phyloP scores from a whole-genome alignment of 2,797 vertebrate genomes.

The Sebastes ruberrimus region DNA sequence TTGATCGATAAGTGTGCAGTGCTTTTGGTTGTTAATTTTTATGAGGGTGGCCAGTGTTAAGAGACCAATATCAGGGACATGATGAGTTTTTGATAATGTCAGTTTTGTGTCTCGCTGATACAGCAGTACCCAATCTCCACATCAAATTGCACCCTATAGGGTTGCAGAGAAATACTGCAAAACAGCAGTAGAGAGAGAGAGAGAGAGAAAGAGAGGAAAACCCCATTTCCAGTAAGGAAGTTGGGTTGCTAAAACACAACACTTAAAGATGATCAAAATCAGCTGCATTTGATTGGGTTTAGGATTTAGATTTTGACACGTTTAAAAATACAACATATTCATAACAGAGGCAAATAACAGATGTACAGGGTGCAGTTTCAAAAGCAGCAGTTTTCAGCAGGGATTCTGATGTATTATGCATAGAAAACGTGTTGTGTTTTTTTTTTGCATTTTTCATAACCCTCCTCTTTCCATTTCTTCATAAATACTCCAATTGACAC shows the following conservation, averaged over 20 bases:
- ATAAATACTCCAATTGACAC: not conserved
- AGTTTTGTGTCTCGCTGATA: slow-evolving; percentile 56
- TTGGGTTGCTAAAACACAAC: not conserved
- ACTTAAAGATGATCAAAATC: not conserved
- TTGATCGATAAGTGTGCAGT: slow-evolving; percentile 34
- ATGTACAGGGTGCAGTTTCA: not conserved
- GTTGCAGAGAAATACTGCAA: slow-evolving; percentile 20
- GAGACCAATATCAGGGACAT: slow-evolving; percentile 48
- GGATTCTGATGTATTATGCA: not conserved
- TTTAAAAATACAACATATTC: not conserved
- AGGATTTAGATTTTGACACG: not conserved
- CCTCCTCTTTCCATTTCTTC: not conserved
- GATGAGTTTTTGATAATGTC: slow-evolving; percentile 64
- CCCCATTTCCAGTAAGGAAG: not conserved
- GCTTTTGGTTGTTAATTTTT: slow-evolving; percentile 51
- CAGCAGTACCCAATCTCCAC: slow-evolving; percentile 53
- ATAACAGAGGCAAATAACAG: not conserved
- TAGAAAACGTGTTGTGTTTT: not conserved
- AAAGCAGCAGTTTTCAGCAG: not conserved
- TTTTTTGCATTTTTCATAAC: not conserved
- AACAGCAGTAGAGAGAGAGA: not conserved
- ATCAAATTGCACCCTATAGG: slow-evolving; percentile 63
- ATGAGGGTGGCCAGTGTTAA: slow-evolving; percentile 27
- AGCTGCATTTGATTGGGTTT: not conserved
- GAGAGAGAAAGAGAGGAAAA: not conserved